These are phyloP conservation scores for Deilephila porcellus DNA, from an alignment of 2,888 invertebrate genomes.

Conservation along the genomic window DNA sequence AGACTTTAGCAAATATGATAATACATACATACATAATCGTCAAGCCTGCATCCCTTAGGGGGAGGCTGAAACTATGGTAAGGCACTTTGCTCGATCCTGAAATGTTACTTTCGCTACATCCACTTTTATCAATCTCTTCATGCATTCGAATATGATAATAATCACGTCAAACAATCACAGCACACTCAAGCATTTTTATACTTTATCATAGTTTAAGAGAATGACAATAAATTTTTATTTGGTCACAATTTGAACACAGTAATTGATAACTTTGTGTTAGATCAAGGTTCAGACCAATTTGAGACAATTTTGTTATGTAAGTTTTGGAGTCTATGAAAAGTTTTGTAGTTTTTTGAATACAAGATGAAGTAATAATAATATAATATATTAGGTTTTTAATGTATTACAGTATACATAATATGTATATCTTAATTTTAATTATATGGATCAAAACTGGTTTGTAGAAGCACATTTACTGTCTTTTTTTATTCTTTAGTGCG, in stretches of 20 bases:
- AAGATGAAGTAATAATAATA: background rate
- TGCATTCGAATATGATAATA: background rate
- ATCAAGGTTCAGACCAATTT: slow-evolving; percentile 12
- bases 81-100: too few species aligned
- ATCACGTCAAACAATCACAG: slow-evolving; percentile 11
- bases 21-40: too few species aligned
- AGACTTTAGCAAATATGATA: too few species aligned
- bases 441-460: too few species aligned
- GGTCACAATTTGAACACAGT: background rate
- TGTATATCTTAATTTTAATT: too few species aligned
- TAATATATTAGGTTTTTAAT: too few species aligned
- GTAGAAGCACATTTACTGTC: too few species aligned
- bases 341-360: background rate
- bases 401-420: too few species aligned
- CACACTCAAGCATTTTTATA: background rate
- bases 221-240: slow-evolving; percentile 26
- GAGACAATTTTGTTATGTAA: slow-evolving; percentile 4
- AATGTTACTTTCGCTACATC: too few species aligned
- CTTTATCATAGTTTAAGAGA: slow-evolving; percentile 25
- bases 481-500: too few species aligned
- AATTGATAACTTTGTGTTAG: slow-evolving; percentile 20
- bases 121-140: background rate
- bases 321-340: slow-evolving; percentile 13
- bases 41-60: too few species aligned
- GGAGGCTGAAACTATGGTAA: too few species aligned